Percentiles rank a stretch among this genome's conserved stretches.
These are phyloP conservation scores for Sciurus niger DNA, from an alignment of 2,113 vertebrate genomes.

Conservation along the genomic window DNA sequence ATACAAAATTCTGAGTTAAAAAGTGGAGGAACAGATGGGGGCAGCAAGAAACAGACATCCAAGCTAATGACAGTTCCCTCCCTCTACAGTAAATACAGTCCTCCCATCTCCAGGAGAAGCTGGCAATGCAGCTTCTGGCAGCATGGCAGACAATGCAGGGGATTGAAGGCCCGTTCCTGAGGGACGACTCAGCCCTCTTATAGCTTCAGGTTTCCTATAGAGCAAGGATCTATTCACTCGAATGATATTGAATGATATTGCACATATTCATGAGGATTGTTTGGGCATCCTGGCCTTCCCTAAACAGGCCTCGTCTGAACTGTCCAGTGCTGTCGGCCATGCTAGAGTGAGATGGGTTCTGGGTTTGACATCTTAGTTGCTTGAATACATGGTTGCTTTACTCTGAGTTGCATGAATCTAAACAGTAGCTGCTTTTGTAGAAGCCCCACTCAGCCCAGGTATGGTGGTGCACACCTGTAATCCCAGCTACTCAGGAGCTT, in stretches of 20 bases:
- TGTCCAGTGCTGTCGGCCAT: neutral
- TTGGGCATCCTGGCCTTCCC: neutral
- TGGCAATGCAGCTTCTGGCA: neutral
- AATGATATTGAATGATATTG: neutral
- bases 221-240: neutral
- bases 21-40: neutral
- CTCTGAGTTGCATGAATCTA: neutral
- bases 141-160: too few relatives aligned
- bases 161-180: neutral
- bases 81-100: neutral
- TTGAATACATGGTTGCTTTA: neutral
- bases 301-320: neutral
- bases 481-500: too few relatives aligned
- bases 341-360: neutral
- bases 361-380: neutral
- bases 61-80: neutral
- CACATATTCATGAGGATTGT: neutral
- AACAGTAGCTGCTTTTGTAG: neutral
- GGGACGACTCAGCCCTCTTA: too few relatives aligned
- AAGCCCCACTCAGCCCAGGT: neutral
- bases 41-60: neutral
- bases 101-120: neutral
- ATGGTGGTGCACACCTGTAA: neutral
- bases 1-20: neutral
- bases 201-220: neutral